These are phyloP conservation scores for Caenorhabditis angaria DNA, from an alignment of 2,888 invertebrate genomes.

Conservation along the genomic window DNA sequence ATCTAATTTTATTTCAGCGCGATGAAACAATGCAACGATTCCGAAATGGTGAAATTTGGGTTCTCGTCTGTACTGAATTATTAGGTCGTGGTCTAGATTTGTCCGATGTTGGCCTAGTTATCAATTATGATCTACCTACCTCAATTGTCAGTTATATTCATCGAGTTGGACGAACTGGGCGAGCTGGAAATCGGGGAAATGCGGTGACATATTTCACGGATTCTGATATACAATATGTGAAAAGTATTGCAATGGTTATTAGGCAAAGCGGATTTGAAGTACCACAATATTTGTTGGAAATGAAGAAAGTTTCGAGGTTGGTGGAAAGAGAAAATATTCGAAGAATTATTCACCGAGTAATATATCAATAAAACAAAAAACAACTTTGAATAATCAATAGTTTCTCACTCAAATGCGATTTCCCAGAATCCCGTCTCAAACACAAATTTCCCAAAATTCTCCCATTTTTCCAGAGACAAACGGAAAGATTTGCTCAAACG, in stretches of 20 bases:
- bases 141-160: constrained; percentile 89
- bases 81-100: constrained; percentile 97
- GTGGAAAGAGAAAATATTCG: neutral
- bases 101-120: constrained; percentile 91
- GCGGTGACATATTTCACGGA: constrained; percentile 94
- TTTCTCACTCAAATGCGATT: too few species aligned
- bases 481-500: constrained; percentile 55
- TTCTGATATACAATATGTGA: constrained; percentile 81
- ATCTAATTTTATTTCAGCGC: constrained; percentile 80
- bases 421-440: too few species aligned
- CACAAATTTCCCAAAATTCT: too few species aligned
- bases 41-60: constrained; percentile 91
- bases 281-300: constrained; percentile 86
- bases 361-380: too few species aligned
- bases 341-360: neutral
- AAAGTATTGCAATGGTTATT: constrained; percentile 89
- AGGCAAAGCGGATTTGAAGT: constrained; percentile 90
- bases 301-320: constrained; percentile 73
- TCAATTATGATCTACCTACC: constrained; percentile 96
- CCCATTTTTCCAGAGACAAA: constrained; percentile 54
- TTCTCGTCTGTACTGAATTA: constrained; percentile 93
- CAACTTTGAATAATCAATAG: too few species aligned
- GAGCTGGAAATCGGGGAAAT: constrained; percentile 87
- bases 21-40: constrained; percentile 90
- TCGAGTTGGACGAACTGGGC: constrained; percentile 87